These are phyloP conservation scores for Goniozus legneri DNA, from an alignment of 1,140 invertebrate genomes.

Conservation along the genomic window DNA sequence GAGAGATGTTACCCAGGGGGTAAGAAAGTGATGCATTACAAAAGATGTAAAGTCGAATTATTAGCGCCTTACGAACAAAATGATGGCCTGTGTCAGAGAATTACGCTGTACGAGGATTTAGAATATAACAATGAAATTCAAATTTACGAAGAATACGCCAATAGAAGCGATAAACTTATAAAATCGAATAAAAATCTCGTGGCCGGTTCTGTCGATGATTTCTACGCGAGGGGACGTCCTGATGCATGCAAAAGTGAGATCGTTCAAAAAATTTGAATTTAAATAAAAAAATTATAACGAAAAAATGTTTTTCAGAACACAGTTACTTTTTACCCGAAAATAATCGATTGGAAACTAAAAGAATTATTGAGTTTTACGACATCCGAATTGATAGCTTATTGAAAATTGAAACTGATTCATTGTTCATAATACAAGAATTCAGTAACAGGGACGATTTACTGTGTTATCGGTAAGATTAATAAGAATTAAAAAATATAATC, in stretches of 20 bases:
- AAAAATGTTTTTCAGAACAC: conserved; percentile 56
- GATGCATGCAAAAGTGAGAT: conserved; percentile 65
- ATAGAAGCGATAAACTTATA: conserved; percentile 67
- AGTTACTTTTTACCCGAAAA: conserved; percentile 54
- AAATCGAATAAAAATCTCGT: conserved; percentile 60
- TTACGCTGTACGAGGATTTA: conserved; percentile 69
- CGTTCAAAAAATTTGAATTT: conserved; percentile 2
- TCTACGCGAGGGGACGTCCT: conserved; percentile 64
- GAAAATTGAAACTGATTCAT: conserved; percentile 59
- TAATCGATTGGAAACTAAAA: conserved; percentile 55
- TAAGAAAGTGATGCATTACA: conserved; percentile 69
- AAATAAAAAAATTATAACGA: conserved; percentile 1
- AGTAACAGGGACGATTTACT: conserved; percentile 62
- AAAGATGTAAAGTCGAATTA: conserved; percentile 71
- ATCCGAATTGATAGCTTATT: conserved; percentile 65
- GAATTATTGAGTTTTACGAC: conserved; percentile 68
- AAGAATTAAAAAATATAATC: too few species aligned
- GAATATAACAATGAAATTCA: conserved; percentile 59
- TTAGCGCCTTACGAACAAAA: conserved; percentile 71
- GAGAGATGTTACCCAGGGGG: conserved; percentile 71
- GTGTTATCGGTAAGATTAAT: conserved; percentile 53
- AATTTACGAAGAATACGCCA: conserved; percentile 67
- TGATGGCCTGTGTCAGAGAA: conserved; percentile 67
- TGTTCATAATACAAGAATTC: conserved; percentile 64
- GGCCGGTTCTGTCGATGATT: conserved; percentile 60